Evolutionary conservation across 2,888 invertebrate genomes (phyloP).

Genomic region (Stenichneumon culpator): DNA sequence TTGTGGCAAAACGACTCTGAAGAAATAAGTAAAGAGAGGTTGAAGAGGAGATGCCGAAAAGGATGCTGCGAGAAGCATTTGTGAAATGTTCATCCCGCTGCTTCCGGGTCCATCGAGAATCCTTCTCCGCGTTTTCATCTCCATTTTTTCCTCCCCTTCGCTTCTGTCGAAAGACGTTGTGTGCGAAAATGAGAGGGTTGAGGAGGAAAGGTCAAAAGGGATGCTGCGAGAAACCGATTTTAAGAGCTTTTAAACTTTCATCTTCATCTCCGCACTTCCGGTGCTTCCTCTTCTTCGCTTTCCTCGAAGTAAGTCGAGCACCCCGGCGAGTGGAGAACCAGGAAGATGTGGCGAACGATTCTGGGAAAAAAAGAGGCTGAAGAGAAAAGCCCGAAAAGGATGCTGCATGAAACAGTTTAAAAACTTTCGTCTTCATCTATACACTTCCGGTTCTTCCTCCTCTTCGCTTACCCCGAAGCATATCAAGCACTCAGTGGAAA

Average conservation of each 20-base stretch:
- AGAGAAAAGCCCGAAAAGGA: background rate
- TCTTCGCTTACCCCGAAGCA: background rate
- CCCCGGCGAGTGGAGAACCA: background rate
- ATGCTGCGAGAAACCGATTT: background rate
- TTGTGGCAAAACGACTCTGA: conserved; percentile 8
- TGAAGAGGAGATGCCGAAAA: background rate
- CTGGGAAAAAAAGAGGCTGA: background rate
- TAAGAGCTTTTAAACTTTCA: background rate
- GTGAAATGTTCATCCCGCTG: conserved; percentile 34
- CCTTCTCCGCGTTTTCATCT: background rate
- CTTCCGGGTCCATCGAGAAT: conserved; percentile 14
- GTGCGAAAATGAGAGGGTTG: background rate
- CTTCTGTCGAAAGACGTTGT: background rate
- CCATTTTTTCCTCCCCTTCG: background rate
- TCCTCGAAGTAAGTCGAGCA: background rate
- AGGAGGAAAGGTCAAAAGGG: background rate
- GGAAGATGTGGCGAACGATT: conserved; percentile 1
- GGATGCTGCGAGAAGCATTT: conserved; percentile 6
- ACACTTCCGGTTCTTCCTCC: background rate
- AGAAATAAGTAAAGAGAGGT: background rate
- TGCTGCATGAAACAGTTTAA: background rate
- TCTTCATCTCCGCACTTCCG: background rate
- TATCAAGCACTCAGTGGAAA: no score
- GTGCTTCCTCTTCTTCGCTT: background rate
- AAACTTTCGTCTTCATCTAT: conserved; percentile 27